Conservation (phyloP, 2,797 vertebrate species). For the Meriones psammophilus region DNA sequence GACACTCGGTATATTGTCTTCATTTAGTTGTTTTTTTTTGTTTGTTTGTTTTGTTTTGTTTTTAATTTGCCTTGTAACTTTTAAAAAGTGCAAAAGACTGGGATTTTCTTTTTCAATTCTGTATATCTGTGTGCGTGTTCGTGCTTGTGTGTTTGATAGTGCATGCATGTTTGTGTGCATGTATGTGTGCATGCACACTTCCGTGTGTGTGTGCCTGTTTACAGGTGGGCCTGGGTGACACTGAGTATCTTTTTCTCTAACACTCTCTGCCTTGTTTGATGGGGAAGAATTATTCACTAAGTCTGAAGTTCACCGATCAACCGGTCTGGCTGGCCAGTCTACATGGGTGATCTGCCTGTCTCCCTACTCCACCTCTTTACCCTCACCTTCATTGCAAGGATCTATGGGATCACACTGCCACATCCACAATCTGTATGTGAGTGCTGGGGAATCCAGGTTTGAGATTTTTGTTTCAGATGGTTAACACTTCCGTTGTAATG, state of each 20-base stretch:
- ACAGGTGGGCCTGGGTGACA: background rate
- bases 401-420: background rate
- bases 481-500: background rate
- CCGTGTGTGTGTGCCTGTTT: background rate
- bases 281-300: background rate
- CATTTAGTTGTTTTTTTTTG: background rate
- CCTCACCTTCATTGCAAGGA: background rate
- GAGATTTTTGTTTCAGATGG: background rate
- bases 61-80: background rate
- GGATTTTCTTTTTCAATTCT: background rate
- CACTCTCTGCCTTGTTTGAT: background rate
- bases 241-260: background rate
- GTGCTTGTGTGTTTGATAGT: background rate
- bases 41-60: too few relatives aligned
- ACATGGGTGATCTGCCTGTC: background rate
- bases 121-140: background rate
- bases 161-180: fast-evolving
- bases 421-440: background rate
- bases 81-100: background rate
- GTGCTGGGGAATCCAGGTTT: background rate
- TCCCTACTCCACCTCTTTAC: background rate
- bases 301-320: background rate
- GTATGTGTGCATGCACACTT: background rate
- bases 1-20: fast-evolving
- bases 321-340: background rate